Conservation (phyloP, 2,113 vertebrate genomes). For the Zingel zingel region DNA sequence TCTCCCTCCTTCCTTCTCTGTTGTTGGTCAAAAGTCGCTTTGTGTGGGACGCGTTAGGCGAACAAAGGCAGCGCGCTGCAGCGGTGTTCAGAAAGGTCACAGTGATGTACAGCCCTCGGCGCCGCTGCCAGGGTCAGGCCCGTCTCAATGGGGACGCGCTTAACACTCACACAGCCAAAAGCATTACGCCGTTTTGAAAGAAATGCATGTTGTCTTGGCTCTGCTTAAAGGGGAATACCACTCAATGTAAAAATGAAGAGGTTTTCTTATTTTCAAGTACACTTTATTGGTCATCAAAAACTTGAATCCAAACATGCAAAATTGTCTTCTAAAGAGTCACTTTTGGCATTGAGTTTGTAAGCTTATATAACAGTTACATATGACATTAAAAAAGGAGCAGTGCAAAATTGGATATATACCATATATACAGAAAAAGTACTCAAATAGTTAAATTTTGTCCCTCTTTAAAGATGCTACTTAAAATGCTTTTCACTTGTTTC, state of each 20-base stretch:
- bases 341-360: slow-evolving; percentile 2
- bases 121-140: slow-evolving; percentile 64
- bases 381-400: background rate
- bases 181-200: slow-evolving; percentile 39
- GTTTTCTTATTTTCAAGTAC: background rate
- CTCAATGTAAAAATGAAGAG: background rate
- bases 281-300: background rate
- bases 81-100: slow-evolving; percentile 75
- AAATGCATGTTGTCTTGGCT: slow-evolving; percentile 41
- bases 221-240: slow-evolving; percentile 12
- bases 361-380: background rate
- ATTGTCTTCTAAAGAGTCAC: background rate
- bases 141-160: slow-evolving; percentile 65
- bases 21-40: slow-evolving; percentile 75
- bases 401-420: background rate
- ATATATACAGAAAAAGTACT: background rate
- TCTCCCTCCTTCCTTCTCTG: slow-evolving; percentile 64
- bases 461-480: background rate
- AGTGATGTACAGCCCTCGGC: slow-evolving; percentile 63
- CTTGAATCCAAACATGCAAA: background rate
- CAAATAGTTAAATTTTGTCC: background rate
- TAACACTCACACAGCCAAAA: slow-evolving; percentile 63
- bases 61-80: slow-evolving; percentile 70
- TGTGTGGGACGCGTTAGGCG: slow-evolving; percentile 70
- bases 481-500: background rate